phyloP scores from a whole-genome alignment of 2,888 invertebrate genomes.

The Aporophyla nigra region DNA sequence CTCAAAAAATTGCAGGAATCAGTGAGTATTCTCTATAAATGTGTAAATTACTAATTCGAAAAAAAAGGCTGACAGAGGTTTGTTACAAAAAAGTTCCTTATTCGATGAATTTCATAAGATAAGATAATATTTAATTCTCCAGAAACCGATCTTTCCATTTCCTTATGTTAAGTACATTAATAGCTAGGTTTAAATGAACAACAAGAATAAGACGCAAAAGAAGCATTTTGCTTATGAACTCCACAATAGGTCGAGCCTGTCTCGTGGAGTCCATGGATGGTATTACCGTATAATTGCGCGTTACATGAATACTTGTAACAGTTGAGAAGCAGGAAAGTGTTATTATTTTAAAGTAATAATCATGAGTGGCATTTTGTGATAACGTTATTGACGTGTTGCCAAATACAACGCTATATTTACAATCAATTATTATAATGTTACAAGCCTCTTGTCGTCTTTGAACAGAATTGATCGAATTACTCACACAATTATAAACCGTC shows the following conservation, averaged over 20 bases:
- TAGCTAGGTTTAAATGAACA: no score
- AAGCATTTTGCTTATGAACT: no score
- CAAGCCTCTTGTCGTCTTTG: background rate
- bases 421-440: slow-evolving; percentile 6
- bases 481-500: slow-evolving; percentile 6
- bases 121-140: no score
- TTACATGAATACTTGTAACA: no score
- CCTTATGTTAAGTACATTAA: no score
- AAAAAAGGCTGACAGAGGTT: background rate
- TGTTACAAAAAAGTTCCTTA: background rate
- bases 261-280: no score
- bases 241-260: no score
- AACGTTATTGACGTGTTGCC: background rate
- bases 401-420: background rate
- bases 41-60: background rate
- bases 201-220: no score
- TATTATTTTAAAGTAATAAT: no score
- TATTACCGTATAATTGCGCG: no score
- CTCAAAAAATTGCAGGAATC: background rate
- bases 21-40: background rate
- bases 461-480: background rate
- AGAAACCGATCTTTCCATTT: no score
- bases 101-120: background rate
- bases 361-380: background rate
- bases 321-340: no score